Conservation (phyloP, 2,888 invertebrate species). For the Drosophila putrida region DNA sequence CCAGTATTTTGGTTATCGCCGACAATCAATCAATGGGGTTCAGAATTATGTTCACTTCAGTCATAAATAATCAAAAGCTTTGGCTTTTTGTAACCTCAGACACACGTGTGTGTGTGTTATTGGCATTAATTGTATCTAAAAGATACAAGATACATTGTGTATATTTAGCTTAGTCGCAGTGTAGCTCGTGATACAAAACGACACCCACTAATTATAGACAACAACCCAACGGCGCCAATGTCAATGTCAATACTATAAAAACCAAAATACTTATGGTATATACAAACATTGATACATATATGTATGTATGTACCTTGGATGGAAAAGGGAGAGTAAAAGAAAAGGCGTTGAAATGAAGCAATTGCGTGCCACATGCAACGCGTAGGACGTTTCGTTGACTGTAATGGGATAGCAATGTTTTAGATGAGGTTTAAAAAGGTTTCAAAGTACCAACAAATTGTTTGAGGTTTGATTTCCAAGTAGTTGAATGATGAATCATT, state of each 20-base stretch:
- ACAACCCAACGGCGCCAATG: conserved; percentile 47
- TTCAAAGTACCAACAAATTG: conserved; percentile 21
- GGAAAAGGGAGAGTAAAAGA: conserved; percentile 21
- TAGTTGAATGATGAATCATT: conserved; percentile 16
- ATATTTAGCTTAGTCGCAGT: conserved; percentile 3
- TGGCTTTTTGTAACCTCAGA: conserved; percentile 7
- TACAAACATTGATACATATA: background rate
- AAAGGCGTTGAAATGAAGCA: conserved; percentile 38
- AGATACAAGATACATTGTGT: conserved; percentile 20
- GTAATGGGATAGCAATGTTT: conserved; percentile 9
- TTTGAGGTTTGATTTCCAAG: background rate
- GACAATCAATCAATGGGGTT: conserved; percentile 52
- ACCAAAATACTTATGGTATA: conserved; percentile 2
- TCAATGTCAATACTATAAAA: conserved; percentile 58
- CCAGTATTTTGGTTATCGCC: conserved; percentile 18
- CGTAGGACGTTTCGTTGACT: conserved; percentile 43
- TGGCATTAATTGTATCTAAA: conserved; percentile 12
- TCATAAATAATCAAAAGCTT: conserved; percentile 29
- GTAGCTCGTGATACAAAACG: conserved; percentile 14
- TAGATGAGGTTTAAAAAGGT: conserved; percentile 9
- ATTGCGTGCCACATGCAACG: conserved; percentile 63
- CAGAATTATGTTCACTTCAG: conserved; percentile 26
- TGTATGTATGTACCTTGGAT: background rate
- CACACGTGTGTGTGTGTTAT: conserved; percentile 27
- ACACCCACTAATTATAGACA: conserved; percentile 53